phyloP scores from a whole-genome alignment of 2,888 invertebrate genomes.

The Nomada lathburiana region DNA sequence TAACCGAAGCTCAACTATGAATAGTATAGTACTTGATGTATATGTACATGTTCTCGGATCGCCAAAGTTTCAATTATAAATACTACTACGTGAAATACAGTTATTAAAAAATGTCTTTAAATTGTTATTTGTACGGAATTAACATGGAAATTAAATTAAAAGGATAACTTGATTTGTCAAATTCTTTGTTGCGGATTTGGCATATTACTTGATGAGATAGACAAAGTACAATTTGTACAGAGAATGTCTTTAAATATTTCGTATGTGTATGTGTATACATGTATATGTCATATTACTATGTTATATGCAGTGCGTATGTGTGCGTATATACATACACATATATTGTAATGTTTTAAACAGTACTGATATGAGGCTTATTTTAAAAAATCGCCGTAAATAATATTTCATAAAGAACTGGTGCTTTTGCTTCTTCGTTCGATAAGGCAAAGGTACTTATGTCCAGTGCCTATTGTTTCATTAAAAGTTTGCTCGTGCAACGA shows the following conservation, averaged over 20 bases:
- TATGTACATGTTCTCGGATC: slow-evolving; percentile 45
- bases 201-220: slow-evolving; percentile 51
- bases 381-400: slow-evolving; percentile 45
- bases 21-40: slow-evolving; percentile 73
- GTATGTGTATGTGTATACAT: no score
- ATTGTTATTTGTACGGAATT: slow-evolving; percentile 72
- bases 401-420: slow-evolving; percentile 72
- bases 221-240: slow-evolving; percentile 55
- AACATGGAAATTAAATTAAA: slow-evolving; percentile 30
- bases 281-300: slow-evolving; percentile 45
- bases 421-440: slow-evolving; percentile 77
- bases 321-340: slow-evolving; percentile 26
- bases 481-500: slow-evolving; percentile 71
- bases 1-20: slow-evolving; percentile 73
- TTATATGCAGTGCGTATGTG: not conserved
- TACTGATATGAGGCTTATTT: slow-evolving; percentile 66
- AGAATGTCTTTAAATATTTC: slow-evolving; percentile 10
- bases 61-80: slow-evolving; percentile 55
- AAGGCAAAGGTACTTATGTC: slow-evolving; percentile 75
- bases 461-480: slow-evolving; percentile 76
- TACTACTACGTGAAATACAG: slow-evolving; percentile 43
- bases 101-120: slow-evolving; percentile 57
- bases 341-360: slow-evolving; percentile 65
- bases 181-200: slow-evolving; percentile 38
- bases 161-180: not conserved